A percentile compares a stretch with the other conserved stretches of the same genome.
Evolutionary conservation across 2,888 invertebrate genomes (phyloP).

Genomic region (Campoplex nolae): DNA sequence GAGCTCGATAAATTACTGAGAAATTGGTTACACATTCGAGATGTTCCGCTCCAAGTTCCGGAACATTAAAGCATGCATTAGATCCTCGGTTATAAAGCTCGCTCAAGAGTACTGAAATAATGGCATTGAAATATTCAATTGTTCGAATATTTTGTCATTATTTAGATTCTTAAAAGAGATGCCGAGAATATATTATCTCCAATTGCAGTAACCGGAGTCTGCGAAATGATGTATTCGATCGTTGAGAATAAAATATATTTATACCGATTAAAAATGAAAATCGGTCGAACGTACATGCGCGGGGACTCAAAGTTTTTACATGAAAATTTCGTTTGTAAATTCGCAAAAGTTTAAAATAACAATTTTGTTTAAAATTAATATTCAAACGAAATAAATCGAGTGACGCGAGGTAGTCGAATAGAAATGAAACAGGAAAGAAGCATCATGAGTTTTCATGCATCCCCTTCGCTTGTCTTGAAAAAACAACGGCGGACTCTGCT

Average conservation of each 20-base stretch:
- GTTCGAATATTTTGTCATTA: neutral
- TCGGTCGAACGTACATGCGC: neutral
- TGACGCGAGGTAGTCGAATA: neutral
- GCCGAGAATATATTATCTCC: neutral
- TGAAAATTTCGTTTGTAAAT: neutral
- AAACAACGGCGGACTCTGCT: neutral
- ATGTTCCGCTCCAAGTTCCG: slow-evolving; percentile 20
- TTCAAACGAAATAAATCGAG: neutral
- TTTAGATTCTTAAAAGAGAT: neutral
- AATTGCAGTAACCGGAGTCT: neutral
- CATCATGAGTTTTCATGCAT: neutral
- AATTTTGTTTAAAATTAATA: neutral
- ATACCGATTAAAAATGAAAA: no score
- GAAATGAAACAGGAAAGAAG: neutral
- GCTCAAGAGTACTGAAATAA: neutral
- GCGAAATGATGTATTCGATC: no score
- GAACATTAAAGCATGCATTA: slow-evolving; percentile 12
- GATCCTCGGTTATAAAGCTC: neutral
- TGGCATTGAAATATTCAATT: neutral
- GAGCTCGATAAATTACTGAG: slow-evolving; percentile 4
- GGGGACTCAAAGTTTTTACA: neutral
- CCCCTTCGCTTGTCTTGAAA: neutral
- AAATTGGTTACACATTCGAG: slow-evolving; percentile 6
- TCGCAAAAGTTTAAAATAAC: no score
- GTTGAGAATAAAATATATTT: no score